Percentiles rank a stretch among this genome's conserved stretches.
Conservation (phyloP, 2,888 invertebrate genomes). For the Gortyna flavago region DNA sequence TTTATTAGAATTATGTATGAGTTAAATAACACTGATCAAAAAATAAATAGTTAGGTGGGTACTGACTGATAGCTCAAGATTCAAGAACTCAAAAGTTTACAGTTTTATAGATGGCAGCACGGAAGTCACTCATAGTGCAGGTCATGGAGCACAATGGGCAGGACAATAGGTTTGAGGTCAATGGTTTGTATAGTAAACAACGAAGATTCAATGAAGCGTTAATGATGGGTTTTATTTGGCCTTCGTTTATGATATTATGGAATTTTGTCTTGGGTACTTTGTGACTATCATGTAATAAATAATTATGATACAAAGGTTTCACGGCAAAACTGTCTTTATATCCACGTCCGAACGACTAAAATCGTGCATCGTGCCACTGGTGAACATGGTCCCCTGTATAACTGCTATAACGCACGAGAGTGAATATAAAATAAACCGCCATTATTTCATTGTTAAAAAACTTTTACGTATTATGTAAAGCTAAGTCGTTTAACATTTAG, state of each 20-base stretch:
- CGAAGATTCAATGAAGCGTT: constrained; percentile 30
- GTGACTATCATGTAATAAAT: not conserved
- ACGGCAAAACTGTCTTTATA: not conserved
- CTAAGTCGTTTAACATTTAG: not conserved
- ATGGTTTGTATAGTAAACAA: constrained; percentile 11
- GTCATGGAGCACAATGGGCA: constrained; percentile 2
- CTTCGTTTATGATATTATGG: not conserved
- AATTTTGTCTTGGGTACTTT: not conserved
- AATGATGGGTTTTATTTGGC: not conserved
- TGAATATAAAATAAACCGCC: not conserved
- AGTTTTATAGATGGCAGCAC: not conserved
- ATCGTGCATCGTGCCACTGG: too few relatives aligned
- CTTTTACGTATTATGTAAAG: not conserved
- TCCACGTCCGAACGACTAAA: not conserved
- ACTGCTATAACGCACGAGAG: not conserved
- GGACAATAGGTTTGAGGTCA: constrained; percentile 14
- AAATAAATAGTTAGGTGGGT: too few relatives aligned
- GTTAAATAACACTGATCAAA: too few relatives aligned
- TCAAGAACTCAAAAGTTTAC: not conserved
- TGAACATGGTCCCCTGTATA: not conserved
- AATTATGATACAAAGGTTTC: not conserved
- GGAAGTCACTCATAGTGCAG: not conserved
- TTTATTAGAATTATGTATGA: too few relatives aligned
- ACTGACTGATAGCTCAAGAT: not conserved
- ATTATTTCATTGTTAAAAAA: too few relatives aligned